Base-by-base conservation (phyloP, 2,797 vertebrate genomes). In the Ataeniobius toweri region DNA sequence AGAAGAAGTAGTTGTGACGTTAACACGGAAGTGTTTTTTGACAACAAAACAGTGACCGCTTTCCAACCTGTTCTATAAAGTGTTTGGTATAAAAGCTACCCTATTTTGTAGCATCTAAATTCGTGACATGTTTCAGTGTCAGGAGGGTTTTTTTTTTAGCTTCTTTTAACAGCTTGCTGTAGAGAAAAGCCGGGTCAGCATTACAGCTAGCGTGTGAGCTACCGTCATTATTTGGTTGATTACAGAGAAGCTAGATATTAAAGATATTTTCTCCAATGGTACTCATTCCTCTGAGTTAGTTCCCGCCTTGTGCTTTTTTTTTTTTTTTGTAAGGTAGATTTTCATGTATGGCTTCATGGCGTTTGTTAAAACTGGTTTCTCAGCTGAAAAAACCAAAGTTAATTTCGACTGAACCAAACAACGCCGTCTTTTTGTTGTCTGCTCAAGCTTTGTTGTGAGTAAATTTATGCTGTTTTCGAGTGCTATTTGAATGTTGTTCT, bases 361-460 rank as follows among this genome's bases (percentile, higher is more conserved):
- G n/a, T 76, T 36, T 86, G 53, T 65, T 86, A 44, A 85, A 71
- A 85, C 73, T 90, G 65, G 28, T 73, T 55, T 79, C 61, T 18
- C 68, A 83, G 4, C 48, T 93, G 68, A 93, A 82, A 69, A 89
- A 74, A 80, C 74, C 68, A 78, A 67, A 85, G 18, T 55, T 51
- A 48, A 73, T 77, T 61, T 84, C 87, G 83, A 85, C 53, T 73
- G 82, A 71, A 67, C 28, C 50, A 74, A 73, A 46, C 16, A 84
- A 80, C 70, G 18, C 69, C 0, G 82, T 83, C 14, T 59, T 86
- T 0, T 53, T 85, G 48, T 81, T 86, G 73, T 89, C 92, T 56
- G 83, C 83, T 74, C 92, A 91, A 75, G 83, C 89, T 84, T 8
- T 92, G 28, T 85, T 95, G 94, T 95, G 79, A 95, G 94, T 94